Evolutionary conservation across 2,113 vertebrate genomes (phyloP).

Genomic region (Cygnus atratus): DNA sequence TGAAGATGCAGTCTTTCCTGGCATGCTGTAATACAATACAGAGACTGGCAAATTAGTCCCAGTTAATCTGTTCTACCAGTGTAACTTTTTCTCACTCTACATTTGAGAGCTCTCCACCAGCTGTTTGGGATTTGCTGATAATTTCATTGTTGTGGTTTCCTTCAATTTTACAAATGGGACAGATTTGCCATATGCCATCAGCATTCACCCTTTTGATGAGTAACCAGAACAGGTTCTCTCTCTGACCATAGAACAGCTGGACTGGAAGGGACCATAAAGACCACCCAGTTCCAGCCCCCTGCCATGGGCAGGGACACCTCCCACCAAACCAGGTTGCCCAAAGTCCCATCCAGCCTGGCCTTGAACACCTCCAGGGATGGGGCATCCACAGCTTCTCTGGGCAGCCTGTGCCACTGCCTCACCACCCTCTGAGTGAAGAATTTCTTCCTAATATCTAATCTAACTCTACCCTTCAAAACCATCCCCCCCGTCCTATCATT

Average conservation of each 20-base stretch:
- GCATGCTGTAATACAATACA: not conserved
- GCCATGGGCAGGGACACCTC: no score
- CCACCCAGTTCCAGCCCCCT: no score
- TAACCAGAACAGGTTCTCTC: not conserved
- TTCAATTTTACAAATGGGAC: not conserved
- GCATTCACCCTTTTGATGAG: not conserved
- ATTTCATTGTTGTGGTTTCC: not conserved
- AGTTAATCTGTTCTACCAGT: not conserved
- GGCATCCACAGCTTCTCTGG: no score
- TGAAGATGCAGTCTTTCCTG: not conserved
- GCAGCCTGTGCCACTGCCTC: no score
- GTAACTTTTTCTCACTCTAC: fast-evolving
- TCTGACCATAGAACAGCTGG: not conserved
- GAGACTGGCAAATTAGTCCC: not conserved
- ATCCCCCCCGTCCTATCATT: no score
- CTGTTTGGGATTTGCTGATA: not conserved
- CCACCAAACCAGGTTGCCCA: no score
- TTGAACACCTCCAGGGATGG: no score
- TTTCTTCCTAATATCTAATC: no score
- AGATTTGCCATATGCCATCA: not conserved
- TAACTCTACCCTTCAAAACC: no score
- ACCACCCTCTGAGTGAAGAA: no score
- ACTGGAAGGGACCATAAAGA: no score
- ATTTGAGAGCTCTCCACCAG: not conserved
- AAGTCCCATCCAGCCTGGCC: no score